These are phyloP conservation scores for Noctuana brunneofusca DNA, from an alignment of 2,888 invertebrate species.

Conservation along the genomic window DNA sequence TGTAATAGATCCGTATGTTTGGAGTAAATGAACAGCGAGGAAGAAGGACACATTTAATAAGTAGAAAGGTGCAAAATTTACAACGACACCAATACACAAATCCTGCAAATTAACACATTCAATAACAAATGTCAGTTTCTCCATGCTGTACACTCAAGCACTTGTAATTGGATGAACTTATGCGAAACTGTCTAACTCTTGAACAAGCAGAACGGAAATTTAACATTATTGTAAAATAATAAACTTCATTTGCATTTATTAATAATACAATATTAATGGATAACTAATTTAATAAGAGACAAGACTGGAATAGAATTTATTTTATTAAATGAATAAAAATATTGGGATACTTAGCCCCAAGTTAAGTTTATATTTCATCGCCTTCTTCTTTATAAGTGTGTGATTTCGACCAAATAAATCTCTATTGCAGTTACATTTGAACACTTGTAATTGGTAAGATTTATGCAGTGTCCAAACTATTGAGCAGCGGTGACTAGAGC, in stretches of 20 bases:
- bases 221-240: not conserved
- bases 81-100: slow-evolving; percentile 17
- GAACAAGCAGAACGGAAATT: not conserved
- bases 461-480: slow-evolving; percentile 15
- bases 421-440: too few species aligned
- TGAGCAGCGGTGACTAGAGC: not conserved
- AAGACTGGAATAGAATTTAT: too few species aligned
- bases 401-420: too few species aligned
- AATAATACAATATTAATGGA: not conserved
- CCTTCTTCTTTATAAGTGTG: too few species aligned
- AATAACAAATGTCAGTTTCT: not conserved
- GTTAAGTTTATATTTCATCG: too few species aligned
- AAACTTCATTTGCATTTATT: not conserved
- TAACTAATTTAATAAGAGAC: not conserved
- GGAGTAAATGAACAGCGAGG: not conserved
- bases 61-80: slow-evolving; percentile 16
- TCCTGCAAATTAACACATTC: slow-evolving; percentile 16
- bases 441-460: slow-evolving; percentile 27
- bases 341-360: too few species aligned
- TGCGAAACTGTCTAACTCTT: slow-evolving; percentile 3
- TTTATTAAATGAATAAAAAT: too few species aligned
- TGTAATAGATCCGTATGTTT: too few species aligned
- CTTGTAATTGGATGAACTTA: slow-evolving; percentile 12
- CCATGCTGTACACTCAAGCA: not conserved
- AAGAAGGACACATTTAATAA: slow-evolving; percentile 1